These are phyloP conservation scores for Phycodurus eques DNA, from an alignment of 2,113 vertebrate species.

Conservation along the genomic window DNA sequence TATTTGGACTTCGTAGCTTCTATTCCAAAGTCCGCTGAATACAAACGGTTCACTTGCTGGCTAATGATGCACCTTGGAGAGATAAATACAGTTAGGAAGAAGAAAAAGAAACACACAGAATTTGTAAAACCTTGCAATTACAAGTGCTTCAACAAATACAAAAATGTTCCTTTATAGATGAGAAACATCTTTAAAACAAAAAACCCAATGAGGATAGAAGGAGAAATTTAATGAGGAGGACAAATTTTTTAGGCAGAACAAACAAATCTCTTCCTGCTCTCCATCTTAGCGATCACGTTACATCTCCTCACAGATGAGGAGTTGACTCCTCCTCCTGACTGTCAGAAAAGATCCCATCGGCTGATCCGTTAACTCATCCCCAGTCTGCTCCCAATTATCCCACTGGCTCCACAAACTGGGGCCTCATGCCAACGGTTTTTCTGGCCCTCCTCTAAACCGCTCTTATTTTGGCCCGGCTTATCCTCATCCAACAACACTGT, in stretches of 20 bases:
- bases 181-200: slow-evolving; percentile 1
- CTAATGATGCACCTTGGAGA: slow-evolving; percentile 23
- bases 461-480: slow-evolving; percentile 28
- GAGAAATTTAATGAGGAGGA: slow-evolving; percentile 20
- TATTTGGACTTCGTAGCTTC: slow-evolving; percentile 16
- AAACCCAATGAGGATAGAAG: slow-evolving; percentile 8
- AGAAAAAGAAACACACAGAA: neutral
- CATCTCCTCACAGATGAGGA: slow-evolving; percentile 33
- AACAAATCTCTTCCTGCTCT: slow-evolving; percentile 43
- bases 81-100: slow-evolving; percentile 11
- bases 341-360: slow-evolving; percentile 41
- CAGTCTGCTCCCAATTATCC: slow-evolving; percentile 69
- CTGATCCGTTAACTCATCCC: slow-evolving; percentile 57
- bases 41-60: slow-evolving; percentile 11
- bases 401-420: slow-evolving; percentile 44
- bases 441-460: slow-evolving; percentile 26
- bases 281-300: slow-evolving; percentile 58
- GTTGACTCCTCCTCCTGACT: slow-evolving; percentile 37
- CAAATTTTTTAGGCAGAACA: slow-evolving; percentile 35
- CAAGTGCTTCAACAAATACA: neutral
- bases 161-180: neutral
- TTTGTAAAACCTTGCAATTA: neutral
- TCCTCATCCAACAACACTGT: slow-evolving; percentile 12
- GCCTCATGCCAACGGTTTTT: slow-evolving; percentile 49
- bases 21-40: slow-evolving; percentile 34